Evolutionary conservation across 2,797 vertebrate genomes (phyloP).

Genomic region (Pipistrellus nathusii): DNA sequence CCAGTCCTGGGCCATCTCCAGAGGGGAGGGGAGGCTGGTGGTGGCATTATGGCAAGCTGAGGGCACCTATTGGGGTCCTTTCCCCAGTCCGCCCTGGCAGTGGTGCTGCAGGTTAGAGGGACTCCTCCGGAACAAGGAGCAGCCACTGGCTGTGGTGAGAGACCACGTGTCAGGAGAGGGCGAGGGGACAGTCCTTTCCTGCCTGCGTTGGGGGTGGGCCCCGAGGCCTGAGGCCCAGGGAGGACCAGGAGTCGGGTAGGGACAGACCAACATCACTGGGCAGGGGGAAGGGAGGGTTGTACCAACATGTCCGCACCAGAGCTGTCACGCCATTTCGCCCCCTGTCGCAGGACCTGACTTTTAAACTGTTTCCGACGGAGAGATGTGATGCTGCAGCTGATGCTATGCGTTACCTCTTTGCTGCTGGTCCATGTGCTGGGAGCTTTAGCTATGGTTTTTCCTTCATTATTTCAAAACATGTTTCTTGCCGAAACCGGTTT

Average conservation of each 20-base stretch:
- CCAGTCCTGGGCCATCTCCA: not conserved
- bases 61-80: not conserved
- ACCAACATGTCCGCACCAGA: not conserved
- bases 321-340: not conserved
- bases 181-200: not conserved
- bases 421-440: not conserved
- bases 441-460: not conserved
- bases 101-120: too few relatives aligned
- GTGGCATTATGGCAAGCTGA: not conserved
- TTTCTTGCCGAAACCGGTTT: too few relatives aligned
- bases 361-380: not conserved
- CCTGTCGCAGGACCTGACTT: not conserved
- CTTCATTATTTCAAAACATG: not conserved
- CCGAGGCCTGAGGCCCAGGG: not conserved
- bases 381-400: not conserved
- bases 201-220: not conserved
- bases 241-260: not conserved
- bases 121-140: not conserved
- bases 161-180: not conserved
- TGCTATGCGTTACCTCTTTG: not conserved
- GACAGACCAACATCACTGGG: not conserved
- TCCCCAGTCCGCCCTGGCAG: not conserved
- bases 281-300: accelerated
- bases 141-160: conserved; percentile 2
- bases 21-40: not conserved